A percentile compares a stretch with the other conserved stretches of the same genome.
Evolutionary conservation across 2,113 vertebrate genomes (phyloP).

Genomic region (Variabilichromis moorii): DNA sequence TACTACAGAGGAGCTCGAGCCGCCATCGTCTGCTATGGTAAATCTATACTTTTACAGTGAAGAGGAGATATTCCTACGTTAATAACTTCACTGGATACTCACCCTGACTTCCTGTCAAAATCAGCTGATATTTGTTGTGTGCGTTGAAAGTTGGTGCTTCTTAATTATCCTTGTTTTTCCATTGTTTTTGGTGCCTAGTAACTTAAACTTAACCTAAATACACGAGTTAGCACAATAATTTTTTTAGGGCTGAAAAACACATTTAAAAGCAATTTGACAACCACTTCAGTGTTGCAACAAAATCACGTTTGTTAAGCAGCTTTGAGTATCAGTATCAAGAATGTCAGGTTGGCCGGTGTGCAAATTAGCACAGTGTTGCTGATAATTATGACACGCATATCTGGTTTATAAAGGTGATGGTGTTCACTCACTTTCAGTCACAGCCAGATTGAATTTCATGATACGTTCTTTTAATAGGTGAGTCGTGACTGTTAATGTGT

Average conservation of each 20-base stretch:
- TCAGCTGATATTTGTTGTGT: neutral
- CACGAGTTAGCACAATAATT: neutral
- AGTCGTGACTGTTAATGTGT: neutral
- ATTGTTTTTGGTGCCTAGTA: neutral
- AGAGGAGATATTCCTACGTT: neutral
- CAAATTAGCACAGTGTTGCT: neutral
- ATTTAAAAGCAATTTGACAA: neutral
- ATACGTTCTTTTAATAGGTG: neutral
- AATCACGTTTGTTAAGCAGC: neutral
- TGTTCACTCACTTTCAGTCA: neutral
- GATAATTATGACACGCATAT: fast-evolving
- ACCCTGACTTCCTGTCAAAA: neutral
- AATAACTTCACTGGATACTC: neutral
- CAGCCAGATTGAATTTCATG: neutral
- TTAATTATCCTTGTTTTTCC: neutral
- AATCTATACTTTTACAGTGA: neutral
- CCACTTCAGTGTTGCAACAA: neutral
- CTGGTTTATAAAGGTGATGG: neutral
- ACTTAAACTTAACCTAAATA: neutral
- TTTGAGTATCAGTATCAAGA: neutral
- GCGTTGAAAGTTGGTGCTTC: neutral
- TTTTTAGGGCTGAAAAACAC: neutral
- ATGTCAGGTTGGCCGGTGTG: neutral
- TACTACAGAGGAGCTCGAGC: conserved; percentile 95
- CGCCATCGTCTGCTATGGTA: conserved; percentile 93